Evolutionary conservation across 2,113 vertebrate genomes (phyloP), one percentile per base, ranked within the genome.

Genomic region (Lepus timidus): DNA sequence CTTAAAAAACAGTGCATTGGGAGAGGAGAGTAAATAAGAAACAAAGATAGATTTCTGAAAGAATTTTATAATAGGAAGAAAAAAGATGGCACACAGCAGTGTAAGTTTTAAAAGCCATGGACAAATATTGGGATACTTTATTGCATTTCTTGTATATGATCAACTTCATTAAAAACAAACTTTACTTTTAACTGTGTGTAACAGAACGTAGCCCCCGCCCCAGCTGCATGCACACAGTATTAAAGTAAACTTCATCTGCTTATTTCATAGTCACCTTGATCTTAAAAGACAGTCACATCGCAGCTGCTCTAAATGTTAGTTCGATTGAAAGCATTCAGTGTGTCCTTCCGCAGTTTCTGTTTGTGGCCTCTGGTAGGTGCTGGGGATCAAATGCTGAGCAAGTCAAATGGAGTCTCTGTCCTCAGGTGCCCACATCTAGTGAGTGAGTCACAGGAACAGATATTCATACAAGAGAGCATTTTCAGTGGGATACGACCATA

Each of bases 141-240:
- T 36, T 93, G 61, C 39, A 51, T 75, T 71, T 83, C 52, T 86
- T 90, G 88, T 62, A 73, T 33, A 4, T 68, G 22, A 93, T 49
- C 17, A 84, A 9, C 11, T 88, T 19, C 39, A n/a, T 79, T 95
- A 78, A 91, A 91, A 91, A 80, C 79, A 79, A 39, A 64, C 8
- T 94, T 88, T 78, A 31, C 1, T 3, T 91, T 55, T 81, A 62
- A 85, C 17, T 4, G 31, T 75, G 75, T 89, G 86, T 85, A 80
- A 58, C 33, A 84, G 27, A 90, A 68, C 61, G 62, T 85, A 68
- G 74, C 10, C 6, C 6, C 16, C 16, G 27, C 27, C 29, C 2
- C n/a, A 27, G 33, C 51, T 75, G 19, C 55, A 58, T 19, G 19
- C 13, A 58, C 55, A 58, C 13, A 58, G 13, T 65, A 86, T 93